Evolutionary conservation across 30 jellyfish, hydroid and myxozoan species (phyloP), one percentile per base, ranked within the genome.

Genomic region (Aurelia aurita): DNA sequence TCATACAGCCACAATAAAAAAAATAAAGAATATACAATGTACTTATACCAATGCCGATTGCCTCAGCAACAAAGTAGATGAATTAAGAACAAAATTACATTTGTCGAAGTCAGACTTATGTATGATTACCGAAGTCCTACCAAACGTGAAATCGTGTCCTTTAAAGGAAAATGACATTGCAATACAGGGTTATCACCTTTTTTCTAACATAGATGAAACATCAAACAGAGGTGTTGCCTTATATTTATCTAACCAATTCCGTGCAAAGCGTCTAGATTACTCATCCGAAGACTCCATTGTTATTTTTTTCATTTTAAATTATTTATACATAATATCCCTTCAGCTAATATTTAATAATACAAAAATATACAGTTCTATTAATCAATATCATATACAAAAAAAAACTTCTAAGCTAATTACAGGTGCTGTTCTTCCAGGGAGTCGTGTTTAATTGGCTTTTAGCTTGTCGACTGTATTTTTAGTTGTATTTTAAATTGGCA

Each of bases 61-160:
- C 53, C 77, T 65, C 77, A 65, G 77, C 53, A 65, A 65, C 54
- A 65, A 65, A 28, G 77, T 65, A 28, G 53, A 21, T 28, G 77
- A 65, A 65, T 28, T 65, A 9, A 39, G 39, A 70, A 43, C 39
- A 28, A 70, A 70, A 39, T 43, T 70, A 70, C 31, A 13, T 70
- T 15, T 28, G 83, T 35, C 31, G 72, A 47, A 70, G 26, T 28
- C 72, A 14, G 83, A 35, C 72, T 28, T 70, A 43, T 31, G 68
- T 70, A 39, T 43, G 31, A 26, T 35, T 35, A 10, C 83, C 31
- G 65, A 47, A 70, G 72, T 70, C 31, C 39, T 70, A 35, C 83
- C 65, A 35, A 47, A 43, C 31, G 26, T 39, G 39, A 70, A 31
- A 43, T 8, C 9, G 10, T 28, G 11, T 43, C 72, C 72, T 22